phyloP scores from a whole-genome alignment of 1,140 invertebrate genomes.

The Lasioglossum baleicum region DNA sequence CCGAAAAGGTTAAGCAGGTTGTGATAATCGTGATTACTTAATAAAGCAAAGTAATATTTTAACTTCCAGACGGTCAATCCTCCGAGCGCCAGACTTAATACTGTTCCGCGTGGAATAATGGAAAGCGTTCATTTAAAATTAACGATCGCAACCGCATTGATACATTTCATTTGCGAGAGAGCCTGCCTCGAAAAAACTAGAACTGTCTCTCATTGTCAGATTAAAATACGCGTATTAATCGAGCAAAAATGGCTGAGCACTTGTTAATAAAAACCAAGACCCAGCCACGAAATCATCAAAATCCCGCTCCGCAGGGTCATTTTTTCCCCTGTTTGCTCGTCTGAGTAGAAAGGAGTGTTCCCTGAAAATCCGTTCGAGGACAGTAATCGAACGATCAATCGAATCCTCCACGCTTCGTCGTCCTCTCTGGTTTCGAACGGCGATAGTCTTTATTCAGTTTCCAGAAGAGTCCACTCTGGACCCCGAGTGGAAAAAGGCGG shows the following conservation, averaged over 20 bases:
- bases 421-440: conserved; percentile 15
- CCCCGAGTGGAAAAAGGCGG: conserved; percentile 39
- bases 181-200: background rate
- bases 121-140: background rate
- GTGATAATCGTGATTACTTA: background rate
- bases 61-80: background rate
- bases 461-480: conserved; percentile 35
- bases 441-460: conserved; percentile 37
- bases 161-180: no score
- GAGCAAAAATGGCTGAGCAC: no score
- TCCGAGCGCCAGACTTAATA: background rate
- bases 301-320: background rate
- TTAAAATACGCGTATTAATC: background rate
- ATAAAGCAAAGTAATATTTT: no score
- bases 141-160: background rate
- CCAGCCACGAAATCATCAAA: no score
- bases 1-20: background rate
- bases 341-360: conserved; percentile 45
- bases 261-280: no score
- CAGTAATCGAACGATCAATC: conserved; percentile 50
- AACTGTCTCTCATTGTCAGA: no score
- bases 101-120: background rate
- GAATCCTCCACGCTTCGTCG: conserved; percentile 36
- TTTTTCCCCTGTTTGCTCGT: conserved; percentile 35
- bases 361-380: conserved; percentile 38